These are phyloP conservation scores for Calameuta pallipes DNA, from an alignment of 2,888 invertebrate species.

Conservation along the genomic window DNA sequence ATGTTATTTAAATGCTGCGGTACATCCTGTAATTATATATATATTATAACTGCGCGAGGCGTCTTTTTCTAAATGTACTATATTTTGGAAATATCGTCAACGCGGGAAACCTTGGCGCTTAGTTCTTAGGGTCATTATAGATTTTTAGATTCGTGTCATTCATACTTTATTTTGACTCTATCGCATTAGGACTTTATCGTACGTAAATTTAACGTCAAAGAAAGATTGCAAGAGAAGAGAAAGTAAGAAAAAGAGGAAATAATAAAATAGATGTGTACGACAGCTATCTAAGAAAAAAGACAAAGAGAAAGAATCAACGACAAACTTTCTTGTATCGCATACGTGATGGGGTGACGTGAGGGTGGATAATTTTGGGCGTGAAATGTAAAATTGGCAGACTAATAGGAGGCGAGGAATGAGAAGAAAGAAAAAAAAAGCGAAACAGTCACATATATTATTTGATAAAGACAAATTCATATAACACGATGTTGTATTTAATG, in stretches of 20 bases:
- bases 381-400: neutral
- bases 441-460: conserved; percentile 46
- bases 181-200: conserved; percentile 28
- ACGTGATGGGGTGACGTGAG: conserved; percentile 27
- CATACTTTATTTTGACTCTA: conserved; percentile 29
- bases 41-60: conserved; percentile 2
- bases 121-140: conserved; percentile 37
- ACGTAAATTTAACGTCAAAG: conserved; percentile 14
- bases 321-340: conserved; percentile 47
- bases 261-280: conserved; percentile 38
- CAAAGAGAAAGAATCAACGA: conserved; percentile 29
- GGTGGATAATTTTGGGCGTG: neutral
- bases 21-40: neutral
- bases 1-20: neutral
- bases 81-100: conserved; percentile 45
- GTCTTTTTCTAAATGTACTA: conserved; percentile 55
- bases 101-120: conserved; percentile 45
- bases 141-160: conserved; percentile 27
- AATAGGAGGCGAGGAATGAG: conserved; percentile 26
- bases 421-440: conserved; percentile 15
- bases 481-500: conserved; percentile 27
- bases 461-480: conserved; percentile 36
- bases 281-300: conserved; percentile 42
- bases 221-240: conserved; percentile 22
- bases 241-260: conserved; percentile 14